These are phyloP conservation scores for Cerastis rubricosa DNA, from an alignment of 2,888 invertebrate genomes.

Conservation along the genomic window DNA sequence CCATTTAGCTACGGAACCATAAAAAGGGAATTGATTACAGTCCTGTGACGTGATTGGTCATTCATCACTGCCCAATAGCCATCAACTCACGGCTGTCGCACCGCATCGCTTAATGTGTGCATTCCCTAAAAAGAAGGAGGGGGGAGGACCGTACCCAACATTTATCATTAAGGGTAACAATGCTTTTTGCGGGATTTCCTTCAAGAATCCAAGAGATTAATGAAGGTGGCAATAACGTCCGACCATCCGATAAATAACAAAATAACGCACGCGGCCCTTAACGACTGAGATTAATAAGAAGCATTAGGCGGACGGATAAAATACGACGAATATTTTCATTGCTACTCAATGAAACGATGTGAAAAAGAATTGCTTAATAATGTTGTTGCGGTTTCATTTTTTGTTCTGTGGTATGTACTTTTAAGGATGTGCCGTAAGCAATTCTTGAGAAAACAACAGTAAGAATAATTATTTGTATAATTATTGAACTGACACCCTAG, in stretches of 20 bases:
- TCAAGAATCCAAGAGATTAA: conserved; percentile 88
- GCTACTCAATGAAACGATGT: conserved; percentile 51
- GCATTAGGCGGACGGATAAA: conserved; percentile 74
- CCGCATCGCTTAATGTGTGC: conserved; percentile 48
- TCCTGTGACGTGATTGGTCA: conserved; percentile 16
- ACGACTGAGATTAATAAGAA: conserved; percentile 84
- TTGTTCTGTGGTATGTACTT: conserved; percentile 11
- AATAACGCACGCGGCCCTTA: conserved; percentile 84
- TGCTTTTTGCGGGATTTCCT: conserved; percentile 88
- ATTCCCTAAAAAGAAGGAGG: conserved; percentile 63
- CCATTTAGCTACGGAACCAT: not conserved
- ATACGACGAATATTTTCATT: conserved; percentile 68
- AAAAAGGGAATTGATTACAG: conserved; percentile 3
- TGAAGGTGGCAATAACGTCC: conserved; percentile 87
- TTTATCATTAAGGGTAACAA: conserved; percentile 88
- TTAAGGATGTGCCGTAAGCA: not conserved
- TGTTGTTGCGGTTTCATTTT: conserved; percentile 18
- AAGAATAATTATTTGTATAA: not conserved
- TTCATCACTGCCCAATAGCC: conserved; percentile 27
- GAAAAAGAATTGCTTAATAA: conserved; percentile 45
- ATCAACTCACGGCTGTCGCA: conserved; percentile 33
- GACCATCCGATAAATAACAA: conserved; percentile 88
- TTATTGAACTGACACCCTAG: too few relatives aligned
- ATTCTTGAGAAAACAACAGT: not conserved
- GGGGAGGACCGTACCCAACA: conserved; percentile 73